Evolutionary conservation across 2,888 invertebrate genomes (phyloP).

Genomic region (Autographa gamma): DNA sequence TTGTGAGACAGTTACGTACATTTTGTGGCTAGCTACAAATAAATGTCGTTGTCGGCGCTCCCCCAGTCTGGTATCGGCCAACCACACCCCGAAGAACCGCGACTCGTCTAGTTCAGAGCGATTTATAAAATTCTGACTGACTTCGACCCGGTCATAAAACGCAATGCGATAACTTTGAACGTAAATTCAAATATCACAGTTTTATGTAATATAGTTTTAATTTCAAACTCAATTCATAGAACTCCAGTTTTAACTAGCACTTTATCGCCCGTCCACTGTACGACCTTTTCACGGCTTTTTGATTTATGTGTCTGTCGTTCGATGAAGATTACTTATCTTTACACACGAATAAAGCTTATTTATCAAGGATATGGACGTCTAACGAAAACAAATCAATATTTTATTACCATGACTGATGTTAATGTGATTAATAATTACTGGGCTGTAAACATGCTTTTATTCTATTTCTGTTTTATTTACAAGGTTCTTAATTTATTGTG

Average conservation of each 20-base stretch:
- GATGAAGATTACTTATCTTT: constrained; percentile 80
- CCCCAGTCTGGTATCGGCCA: constrained; percentile 69
- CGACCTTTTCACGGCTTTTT: constrained; percentile 83
- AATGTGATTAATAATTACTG: constrained; percentile 45
- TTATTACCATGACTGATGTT: constrained; percentile 56
- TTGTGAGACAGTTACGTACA: constrained; percentile 82
- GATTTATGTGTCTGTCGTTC: constrained; percentile 81
- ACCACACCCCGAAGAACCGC: constrained; percentile 66
- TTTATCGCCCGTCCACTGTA: constrained; percentile 64
- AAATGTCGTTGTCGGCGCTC: constrained; percentile 75
- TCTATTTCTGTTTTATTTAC: constrained; percentile 32
- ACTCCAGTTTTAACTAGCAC: constrained; percentile 53
- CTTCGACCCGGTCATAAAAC: constrained; percentile 32
- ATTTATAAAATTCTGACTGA: constrained; percentile 55
- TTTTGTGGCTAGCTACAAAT: constrained; percentile 82
- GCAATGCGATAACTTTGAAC: constrained; percentile 32
- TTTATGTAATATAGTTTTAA: constrained; percentile 41
- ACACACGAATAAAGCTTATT: constrained; percentile 77
- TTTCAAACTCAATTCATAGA: constrained; percentile 38
- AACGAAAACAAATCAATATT: constrained; percentile 67
- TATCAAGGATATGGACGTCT: constrained; percentile 70
- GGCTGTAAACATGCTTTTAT: constrained; percentile 32
- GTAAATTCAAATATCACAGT: constrained; percentile 42
- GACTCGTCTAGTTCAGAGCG: constrained; percentile 62
- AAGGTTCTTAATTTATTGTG: constrained; percentile 23